Percentiles rank a stretch among this genome's conserved stretches.
These are phyloP conservation scores for Eupithecia subfuscata DNA, from an alignment of 2,888 invertebrate species.

Conservation along the genomic window DNA sequence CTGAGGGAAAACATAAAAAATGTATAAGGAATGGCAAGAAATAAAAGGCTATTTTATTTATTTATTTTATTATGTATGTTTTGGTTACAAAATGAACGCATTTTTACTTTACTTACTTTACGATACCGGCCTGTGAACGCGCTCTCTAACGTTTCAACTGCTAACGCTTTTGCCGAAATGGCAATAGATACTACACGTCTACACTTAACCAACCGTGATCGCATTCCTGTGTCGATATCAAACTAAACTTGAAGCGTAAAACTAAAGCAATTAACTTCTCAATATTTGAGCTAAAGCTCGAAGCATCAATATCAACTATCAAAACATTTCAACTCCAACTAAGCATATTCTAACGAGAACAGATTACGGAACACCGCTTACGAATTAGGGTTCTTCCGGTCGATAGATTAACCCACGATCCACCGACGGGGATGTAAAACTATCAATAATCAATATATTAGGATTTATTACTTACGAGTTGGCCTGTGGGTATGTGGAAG, in stretches of 20 bases:
- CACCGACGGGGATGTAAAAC: constrained; percentile 35
- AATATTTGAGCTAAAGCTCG: not conserved
- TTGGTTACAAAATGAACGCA: no score
- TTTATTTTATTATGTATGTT: no score
- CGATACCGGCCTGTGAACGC: no score
- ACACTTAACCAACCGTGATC: no score
- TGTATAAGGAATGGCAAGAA: no score
- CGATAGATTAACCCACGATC: constrained; percentile 38
- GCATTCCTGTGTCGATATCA: no score
- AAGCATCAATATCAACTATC: constrained; percentile 9
- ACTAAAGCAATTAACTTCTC: not conserved
- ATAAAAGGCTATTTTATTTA: no score
- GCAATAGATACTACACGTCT: no score
- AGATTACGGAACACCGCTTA: constrained; percentile 39
- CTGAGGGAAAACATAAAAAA: no score
- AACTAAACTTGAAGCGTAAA: not conserved
- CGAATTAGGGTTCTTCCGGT: constrained; percentile 45
- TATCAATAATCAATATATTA: constrained; percentile 45
- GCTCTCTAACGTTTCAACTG: no score
- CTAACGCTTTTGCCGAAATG: no score
- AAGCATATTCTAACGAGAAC: constrained; percentile 38
- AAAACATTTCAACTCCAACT: constrained; percentile 8
- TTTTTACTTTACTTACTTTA: no score
- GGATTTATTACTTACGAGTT: constrained; percentile 32
- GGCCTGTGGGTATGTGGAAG: constrained; percentile 11